These are phyloP conservation scores for Pangasius djambal DNA, from an alignment of 2,797 vertebrate species.

Conservation along the genomic window DNA sequence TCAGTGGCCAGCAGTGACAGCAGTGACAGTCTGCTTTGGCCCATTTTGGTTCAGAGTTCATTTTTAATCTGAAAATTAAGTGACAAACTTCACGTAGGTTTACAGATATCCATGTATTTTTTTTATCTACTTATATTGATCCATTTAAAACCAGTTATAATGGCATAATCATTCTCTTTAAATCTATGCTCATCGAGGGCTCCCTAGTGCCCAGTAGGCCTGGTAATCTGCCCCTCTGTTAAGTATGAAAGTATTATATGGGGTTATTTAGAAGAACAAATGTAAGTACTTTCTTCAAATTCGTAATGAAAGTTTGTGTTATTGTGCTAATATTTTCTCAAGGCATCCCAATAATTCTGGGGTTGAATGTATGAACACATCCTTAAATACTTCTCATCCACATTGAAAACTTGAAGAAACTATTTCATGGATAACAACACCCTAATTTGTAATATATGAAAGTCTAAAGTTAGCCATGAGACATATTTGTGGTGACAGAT, in stretches of 20 bases:
- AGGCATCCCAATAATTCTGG: background rate
- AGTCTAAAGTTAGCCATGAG: background rate
- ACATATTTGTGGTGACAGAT: background rate
- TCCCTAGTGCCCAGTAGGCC: background rate
- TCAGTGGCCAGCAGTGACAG: background rate
- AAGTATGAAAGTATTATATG: background rate
- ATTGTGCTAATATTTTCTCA: background rate
- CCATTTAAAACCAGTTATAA: constrained; percentile 2
- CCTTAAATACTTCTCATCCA: background rate
- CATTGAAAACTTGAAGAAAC: background rate
- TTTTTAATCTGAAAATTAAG: background rate
- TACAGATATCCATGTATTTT: background rate
- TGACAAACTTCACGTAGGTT: background rate
- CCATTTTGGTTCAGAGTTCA: background rate
- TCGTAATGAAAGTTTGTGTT: background rate
- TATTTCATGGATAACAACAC: background rate
- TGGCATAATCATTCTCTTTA: background rate
- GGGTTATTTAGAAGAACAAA: background rate
- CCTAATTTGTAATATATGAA: background rate
- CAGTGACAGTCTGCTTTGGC: background rate
- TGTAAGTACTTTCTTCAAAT: background rate
- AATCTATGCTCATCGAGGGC: background rate
- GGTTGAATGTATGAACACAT: background rate
- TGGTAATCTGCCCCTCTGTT: background rate
- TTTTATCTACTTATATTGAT: background rate